Evolutionary conservation across 64 coral and sea anemone species (phyloP).

Genomic region (Porites lutea): DNA sequence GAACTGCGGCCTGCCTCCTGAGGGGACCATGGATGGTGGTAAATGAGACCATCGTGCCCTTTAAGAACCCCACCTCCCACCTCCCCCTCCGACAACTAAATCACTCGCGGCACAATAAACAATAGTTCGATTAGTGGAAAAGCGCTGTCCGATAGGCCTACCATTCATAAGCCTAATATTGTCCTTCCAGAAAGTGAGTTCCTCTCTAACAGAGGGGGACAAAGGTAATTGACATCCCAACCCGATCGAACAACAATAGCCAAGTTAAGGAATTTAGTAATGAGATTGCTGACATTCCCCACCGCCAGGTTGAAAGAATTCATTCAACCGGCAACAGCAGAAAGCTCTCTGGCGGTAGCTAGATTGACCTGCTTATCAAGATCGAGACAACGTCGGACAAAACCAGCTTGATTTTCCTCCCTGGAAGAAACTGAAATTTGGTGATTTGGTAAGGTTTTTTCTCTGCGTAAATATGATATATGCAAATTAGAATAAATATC

Average conservation of each 20-base stretch:
- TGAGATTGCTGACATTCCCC: conserved; percentile 7
- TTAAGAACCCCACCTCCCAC: background rate
- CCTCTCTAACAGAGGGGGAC: conserved; percentile 2
- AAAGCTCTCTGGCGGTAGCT: conserved; percentile 3
- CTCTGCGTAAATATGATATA: no score
- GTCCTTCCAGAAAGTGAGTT: background rate
- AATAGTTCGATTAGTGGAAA: background rate
- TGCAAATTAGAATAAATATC: no score
- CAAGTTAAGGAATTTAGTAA: conserved; percentile 24
- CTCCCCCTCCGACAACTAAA: conserved; percentile 24
- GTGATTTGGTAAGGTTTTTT: conserved; percentile 26
- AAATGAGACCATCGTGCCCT: conserved; percentile 23
- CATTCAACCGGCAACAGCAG: conserved; percentile 24
- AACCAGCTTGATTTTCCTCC: conserved; percentile 13
- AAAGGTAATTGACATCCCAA: conserved; percentile 34
- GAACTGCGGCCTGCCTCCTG: background rate
- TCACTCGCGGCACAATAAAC: conserved; percentile 24
- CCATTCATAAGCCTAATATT: background rate
- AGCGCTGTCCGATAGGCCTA: background rate
- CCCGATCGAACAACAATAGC: conserved; percentile 18
- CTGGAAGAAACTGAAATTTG: conserved; percentile 53
- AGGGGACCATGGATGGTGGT: background rate
- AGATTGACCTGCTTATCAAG: background rate
- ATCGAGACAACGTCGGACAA: background rate
- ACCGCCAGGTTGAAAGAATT: conserved; percentile 49